phyloP scores from a whole-genome alignment of 2,888 invertebrate species.

The Tanypteryx hageni region DNA sequence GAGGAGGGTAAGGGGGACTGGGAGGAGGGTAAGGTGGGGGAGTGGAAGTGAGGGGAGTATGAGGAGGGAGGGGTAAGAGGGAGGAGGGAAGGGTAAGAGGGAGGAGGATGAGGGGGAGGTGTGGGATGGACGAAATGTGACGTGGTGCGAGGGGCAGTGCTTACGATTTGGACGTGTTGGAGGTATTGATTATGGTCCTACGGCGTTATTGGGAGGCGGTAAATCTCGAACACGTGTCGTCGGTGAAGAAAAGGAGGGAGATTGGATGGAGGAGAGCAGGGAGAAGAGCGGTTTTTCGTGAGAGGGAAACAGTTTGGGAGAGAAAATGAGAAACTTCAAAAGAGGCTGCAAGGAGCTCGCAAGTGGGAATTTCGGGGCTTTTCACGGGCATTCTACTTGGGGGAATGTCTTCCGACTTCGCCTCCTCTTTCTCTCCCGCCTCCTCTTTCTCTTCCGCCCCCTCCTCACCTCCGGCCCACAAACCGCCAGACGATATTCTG shows the following conservation, averaged over 20 bases:
- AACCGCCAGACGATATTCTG: too few relatives aligned
- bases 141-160: not conserved
- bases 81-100: not conserved
- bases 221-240: slow-evolving; percentile 15
- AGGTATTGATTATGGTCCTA: not conserved
- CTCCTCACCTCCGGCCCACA: too few relatives aligned
- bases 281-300: not conserved
- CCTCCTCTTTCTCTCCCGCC: not conserved
- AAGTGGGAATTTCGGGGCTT: not conserved
- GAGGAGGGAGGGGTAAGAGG: not conserved
- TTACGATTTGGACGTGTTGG: not conserved
- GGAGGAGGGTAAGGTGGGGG: not conserved
- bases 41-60: not conserved
- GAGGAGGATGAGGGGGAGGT: not conserved
- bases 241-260: not conserved
- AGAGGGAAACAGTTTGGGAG: not conserved
- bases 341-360: not conserved
- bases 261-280: not conserved
- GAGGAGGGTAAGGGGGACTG: too few relatives aligned
- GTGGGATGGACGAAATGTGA: not conserved
- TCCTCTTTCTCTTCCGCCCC: too few relatives aligned
- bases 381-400: not conserved
- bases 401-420: not conserved
- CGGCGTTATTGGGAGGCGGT: not conserved
- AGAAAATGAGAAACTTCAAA: not conserved